Percentiles rank a stretch among this genome's conserved stretches.
Conservation (phyloP, 2,113 vertebrate genomes). For the Tragelaphus scriptus region DNA sequence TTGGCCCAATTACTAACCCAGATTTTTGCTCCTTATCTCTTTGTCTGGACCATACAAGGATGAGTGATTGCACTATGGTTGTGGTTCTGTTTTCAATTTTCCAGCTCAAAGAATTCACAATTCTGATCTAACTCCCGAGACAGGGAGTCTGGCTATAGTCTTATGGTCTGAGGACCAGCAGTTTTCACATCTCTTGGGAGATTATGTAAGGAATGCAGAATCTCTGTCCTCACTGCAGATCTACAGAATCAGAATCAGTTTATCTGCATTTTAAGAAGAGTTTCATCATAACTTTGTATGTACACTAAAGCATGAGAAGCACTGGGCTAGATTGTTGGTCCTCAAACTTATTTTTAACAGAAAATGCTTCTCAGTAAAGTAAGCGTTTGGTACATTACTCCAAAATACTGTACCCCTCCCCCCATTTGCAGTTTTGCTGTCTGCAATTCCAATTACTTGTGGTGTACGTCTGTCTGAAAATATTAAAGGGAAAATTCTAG, state of each 20-base stretch:
- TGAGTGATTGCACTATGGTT: background rate
- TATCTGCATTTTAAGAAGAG: background rate
- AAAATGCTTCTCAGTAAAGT: background rate
- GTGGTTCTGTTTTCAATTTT: conserved; percentile 31
- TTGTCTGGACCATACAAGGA: background rate
- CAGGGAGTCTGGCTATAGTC: background rate
- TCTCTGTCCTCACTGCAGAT: background rate
- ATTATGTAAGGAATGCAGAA: background rate
- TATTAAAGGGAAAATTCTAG: background rate
- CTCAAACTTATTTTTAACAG: conserved; percentile 28
- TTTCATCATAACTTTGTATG: background rate
- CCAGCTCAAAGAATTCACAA: background rate
- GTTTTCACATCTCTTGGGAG: background rate
- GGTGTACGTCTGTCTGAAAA: background rate
- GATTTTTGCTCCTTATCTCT: background rate
- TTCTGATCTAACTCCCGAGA: background rate
- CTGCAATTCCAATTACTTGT: background rate
- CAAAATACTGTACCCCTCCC: background rate
- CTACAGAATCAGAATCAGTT: background rate
- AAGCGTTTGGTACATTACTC: background rate
- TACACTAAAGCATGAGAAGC: background rate
- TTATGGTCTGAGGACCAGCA: background rate
- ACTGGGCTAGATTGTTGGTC: background rate
- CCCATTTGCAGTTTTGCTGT: background rate
- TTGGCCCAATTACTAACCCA: background rate